Evolutionary conservation across 1,140 invertebrate species (phyloP).

Genomic region (Eciton burchellii): DNA sequence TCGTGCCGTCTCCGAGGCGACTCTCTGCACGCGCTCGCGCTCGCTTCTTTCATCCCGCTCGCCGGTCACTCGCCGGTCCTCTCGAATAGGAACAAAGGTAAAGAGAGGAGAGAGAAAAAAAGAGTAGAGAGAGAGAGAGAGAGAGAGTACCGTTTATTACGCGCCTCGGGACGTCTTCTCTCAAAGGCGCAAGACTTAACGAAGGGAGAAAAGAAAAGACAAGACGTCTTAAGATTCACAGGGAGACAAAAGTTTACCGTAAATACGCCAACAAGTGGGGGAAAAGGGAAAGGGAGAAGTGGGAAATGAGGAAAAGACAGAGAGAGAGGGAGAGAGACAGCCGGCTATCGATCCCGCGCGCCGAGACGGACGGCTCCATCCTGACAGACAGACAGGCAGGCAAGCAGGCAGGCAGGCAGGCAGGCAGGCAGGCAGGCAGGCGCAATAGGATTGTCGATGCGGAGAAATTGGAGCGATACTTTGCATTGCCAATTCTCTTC

Average conservation of each 20-base stretch:
- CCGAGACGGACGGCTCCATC: not conserved
- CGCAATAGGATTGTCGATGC: conserved; percentile 41
- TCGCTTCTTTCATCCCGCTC: conserved; percentile 33
- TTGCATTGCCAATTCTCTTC: conserved; percentile 35
- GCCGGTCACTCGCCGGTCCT: conserved; percentile 10
- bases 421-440: not conserved
- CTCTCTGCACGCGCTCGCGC: conserved; percentile 27
- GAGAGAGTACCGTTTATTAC: no score
- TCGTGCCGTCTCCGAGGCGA: conserved; percentile 16
- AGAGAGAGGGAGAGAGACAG: not conserved
- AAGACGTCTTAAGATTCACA: no score
- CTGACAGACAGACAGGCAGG: conserved; percentile 1
- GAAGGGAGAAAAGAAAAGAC: no score
- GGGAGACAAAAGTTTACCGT: no score
- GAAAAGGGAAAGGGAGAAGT: no score
- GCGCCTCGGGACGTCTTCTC: no score
- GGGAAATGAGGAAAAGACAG: conserved; percentile 22
- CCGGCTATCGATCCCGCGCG: conserved; percentile 32
- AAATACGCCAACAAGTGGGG: not conserved
- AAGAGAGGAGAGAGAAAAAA: not conserved
- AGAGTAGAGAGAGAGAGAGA: no score
- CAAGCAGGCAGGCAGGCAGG: not conserved
- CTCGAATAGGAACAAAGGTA: conserved; percentile 42
- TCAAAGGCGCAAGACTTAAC: no score
- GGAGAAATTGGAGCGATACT: conserved; percentile 51